Conservation (phyloP, 2,113 vertebrate genomes). For the Entomyzon cyanotis region DNA sequence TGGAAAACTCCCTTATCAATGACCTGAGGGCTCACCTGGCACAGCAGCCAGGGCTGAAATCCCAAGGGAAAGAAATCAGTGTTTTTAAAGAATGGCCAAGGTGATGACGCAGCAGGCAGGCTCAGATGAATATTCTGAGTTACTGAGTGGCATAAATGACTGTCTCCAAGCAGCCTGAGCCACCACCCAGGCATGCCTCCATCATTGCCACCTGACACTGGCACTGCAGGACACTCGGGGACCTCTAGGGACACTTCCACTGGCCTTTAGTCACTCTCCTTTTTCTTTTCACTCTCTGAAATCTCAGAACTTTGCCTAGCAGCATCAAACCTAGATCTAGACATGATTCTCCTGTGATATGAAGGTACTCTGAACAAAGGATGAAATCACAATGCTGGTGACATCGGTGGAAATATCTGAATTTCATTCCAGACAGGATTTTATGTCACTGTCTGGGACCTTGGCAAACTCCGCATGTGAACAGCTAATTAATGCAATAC, state of each 20-base stretch:
- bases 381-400: not conserved
- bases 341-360: not conserved
- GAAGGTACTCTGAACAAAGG: not conserved
- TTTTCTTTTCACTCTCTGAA: not conserved
- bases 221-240: not conserved
- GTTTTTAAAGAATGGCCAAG: not conserved
- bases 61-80: not conserved
- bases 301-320: not conserved
- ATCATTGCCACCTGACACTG: not conserved
- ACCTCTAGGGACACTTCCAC: not conserved
- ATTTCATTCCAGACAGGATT: not conserved
- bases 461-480: not conserved
- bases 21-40: not conserved
- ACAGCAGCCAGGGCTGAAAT: not conserved
- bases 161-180: rapidly evolving
- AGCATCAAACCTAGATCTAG: not conserved
- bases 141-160: not conserved
- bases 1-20: not conserved
- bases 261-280: not conserved
- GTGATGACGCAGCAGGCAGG: not conserved
- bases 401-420: not conserved
- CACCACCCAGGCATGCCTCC: not conserved
- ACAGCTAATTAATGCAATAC: not conserved
- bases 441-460: not conserved
- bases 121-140: not conserved